Conservation (phyloP, 2,113 vertebrate species). For the Dipodomys stephensi region DNA sequence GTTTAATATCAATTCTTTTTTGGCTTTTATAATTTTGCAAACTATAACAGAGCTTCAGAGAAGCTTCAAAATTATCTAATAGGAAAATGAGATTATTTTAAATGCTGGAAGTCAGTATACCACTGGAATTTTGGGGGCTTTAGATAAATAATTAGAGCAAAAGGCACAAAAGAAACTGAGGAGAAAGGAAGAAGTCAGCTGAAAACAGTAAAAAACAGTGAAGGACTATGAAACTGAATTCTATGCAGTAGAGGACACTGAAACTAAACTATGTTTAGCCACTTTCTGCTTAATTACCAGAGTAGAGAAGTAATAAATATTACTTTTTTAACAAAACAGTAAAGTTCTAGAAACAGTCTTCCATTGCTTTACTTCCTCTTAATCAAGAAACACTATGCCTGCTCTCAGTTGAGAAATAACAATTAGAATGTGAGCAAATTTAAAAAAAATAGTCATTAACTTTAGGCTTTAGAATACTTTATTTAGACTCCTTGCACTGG, state of each 20-base stretch:
- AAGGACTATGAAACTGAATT: background rate
- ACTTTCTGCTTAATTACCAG: background rate
- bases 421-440: background rate
- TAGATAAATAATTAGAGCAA: background rate
- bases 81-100: background rate
- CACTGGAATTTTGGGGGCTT: background rate
- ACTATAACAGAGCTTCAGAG: background rate
- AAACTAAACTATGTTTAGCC: background rate
- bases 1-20: background rate
- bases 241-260: too few relatives aligned
- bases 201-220: background rate
- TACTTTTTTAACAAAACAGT: background rate
- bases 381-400: background rate
- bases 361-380: background rate
- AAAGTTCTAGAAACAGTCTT: background rate
- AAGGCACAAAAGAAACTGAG: background rate
- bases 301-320: background rate
- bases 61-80: background rate
- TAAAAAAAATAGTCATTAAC: background rate
- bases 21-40: background rate
- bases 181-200: too few relatives aligned
- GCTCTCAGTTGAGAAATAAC: background rate
- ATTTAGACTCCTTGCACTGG: background rate
- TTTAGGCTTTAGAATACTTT: background rate
- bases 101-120: conserved; percentile 1